Conservation (phyloP, 2,888 invertebrate species). For the Malachius bipustulatus region DNA sequence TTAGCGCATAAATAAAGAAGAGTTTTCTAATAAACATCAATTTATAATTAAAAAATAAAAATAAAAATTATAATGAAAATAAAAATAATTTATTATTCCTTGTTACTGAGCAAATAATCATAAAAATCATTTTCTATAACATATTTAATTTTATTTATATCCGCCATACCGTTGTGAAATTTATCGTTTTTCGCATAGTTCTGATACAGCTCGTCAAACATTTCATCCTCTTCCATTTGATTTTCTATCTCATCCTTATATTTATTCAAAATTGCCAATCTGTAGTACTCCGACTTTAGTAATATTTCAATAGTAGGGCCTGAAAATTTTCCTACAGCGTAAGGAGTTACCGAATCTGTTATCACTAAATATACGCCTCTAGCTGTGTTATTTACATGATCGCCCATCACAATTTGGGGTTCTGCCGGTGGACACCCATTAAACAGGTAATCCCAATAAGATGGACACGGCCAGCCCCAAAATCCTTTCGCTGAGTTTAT, state of each 20-base stretch:
- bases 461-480: slow-evolving; percentile 53
- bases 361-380: slow-evolving; percentile 45
- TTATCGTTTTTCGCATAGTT: no score
- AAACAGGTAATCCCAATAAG: slow-evolving; percentile 44
- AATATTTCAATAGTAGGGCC: slow-evolving; percentile 32
- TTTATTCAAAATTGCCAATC: slow-evolving; percentile 22
- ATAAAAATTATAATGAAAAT: no score
- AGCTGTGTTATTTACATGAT: slow-evolving; percentile 32
- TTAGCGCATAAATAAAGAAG: no score
- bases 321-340: slow-evolving; percentile 46
- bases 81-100: no score
- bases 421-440: slow-evolving; percentile 47
- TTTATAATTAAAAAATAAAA: no score
- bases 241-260: slow-evolving; percentile 22
- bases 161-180: no score
- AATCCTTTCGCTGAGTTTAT: slow-evolving; percentile 49
- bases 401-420: slow-evolving; percentile 40
- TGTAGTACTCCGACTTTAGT: slow-evolving; percentile 16
- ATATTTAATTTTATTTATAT: no score
- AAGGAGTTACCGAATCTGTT: slow-evolving; percentile 44
- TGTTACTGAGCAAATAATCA: no score
- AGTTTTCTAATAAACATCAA: no score
- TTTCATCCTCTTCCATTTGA: slow-evolving; percentile 23
- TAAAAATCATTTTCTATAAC: no score
- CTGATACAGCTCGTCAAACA: no score